A percentile compares a stretch with the other conserved stretches of the same genome.
Evolutionary conservation across 2,888 invertebrate genomes (phyloP).

Genomic region (Pinctada fucata): DNA sequence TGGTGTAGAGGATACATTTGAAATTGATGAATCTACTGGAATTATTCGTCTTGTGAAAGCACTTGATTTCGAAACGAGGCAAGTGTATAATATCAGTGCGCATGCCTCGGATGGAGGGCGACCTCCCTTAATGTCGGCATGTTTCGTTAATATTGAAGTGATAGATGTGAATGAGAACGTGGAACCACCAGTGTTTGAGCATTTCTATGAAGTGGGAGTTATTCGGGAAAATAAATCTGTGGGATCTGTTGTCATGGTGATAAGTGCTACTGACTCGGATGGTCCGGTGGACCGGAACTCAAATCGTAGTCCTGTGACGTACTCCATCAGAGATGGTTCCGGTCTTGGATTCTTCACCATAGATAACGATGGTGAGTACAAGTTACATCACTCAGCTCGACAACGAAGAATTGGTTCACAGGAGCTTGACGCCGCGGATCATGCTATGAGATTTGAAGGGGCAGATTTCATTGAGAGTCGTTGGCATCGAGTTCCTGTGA

Average conservation of each 20-base stretch:
- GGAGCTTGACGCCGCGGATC: too few relatives aligned
- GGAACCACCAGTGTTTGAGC: conserved; percentile 88
- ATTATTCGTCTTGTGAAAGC: conserved; percentile 87
- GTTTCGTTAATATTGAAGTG: conserved; percentile 86
- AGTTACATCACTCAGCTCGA: not conserved
- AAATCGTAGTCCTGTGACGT: conserved; percentile 84
- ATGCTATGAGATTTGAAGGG: too few relatives aligned
- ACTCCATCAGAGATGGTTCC: conserved; percentile 91
- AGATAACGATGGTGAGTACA: conserved; percentile 87
- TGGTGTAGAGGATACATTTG: conserved; percentile 82
- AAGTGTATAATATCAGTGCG: conserved; percentile 91
- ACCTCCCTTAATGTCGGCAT: conserved; percentile 86
- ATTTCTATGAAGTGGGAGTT: conserved; percentile 85
- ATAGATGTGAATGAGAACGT: conserved; percentile 96
- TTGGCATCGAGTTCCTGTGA: too few relatives aligned
- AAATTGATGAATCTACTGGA: conserved; percentile 90
- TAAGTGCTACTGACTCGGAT: conserved; percentile 89
- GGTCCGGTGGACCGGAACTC: conserved; percentile 79
- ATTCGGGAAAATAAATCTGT: conserved; percentile 89
- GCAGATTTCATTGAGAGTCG: too few relatives aligned
- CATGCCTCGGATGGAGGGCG: conserved; percentile 89
- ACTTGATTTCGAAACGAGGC: conserved; percentile 92
- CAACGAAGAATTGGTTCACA: conserved; percentile 2
- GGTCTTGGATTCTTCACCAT: conserved; percentile 95
- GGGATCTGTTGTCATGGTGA: conserved; percentile 86